Conservation (phyloP, 1,140 invertebrate genomes). For the Hylyphantes graminicola region DNA sequence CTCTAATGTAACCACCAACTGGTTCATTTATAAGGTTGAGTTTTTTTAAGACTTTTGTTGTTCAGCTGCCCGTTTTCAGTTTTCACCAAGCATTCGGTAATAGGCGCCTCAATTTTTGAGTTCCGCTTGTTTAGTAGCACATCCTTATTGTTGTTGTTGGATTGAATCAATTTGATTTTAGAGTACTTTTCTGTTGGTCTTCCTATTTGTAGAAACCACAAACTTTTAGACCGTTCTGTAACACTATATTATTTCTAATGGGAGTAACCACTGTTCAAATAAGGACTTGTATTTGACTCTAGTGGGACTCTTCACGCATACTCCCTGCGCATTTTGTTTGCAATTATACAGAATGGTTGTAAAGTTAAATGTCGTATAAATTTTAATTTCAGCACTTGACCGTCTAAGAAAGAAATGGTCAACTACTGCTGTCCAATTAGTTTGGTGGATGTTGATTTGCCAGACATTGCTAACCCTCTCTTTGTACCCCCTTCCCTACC, state of each 20-base stretch:
- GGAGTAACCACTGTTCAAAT: constrained; percentile 8
- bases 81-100: background rate
- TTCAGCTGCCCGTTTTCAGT: constrained; percentile 35
- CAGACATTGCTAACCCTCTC: background rate
- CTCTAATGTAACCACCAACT: constrained; percentile 48
- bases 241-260: constrained; percentile 22
- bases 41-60: constrained; percentile 24
- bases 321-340: constrained; percentile 21
- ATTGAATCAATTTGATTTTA: too few species aligned
- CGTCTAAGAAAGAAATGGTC: constrained; percentile 9
- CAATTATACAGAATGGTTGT: constrained; percentile 7
- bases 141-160: constrained; percentile 17
- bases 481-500: background rate
- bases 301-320: constrained; percentile 5
- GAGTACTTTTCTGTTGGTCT: constrained; percentile 16
- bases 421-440: constrained; percentile 16
- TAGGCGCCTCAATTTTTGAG: constrained; percentile 16
- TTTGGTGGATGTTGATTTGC: background rate
- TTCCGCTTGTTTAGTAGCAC: constrained; percentile 29
- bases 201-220: constrained; percentile 13
- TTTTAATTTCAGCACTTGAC: constrained; percentile 41
- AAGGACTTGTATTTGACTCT: constrained; percentile 20
- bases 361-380: constrained; percentile 54
- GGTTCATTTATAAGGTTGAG: constrained; percentile 22
- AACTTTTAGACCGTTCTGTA: constrained; percentile 23